phyloP scores from a whole-genome alignment of 2,113 vertebrate genomes.

The Beaufortia kweichowensis region DNA sequence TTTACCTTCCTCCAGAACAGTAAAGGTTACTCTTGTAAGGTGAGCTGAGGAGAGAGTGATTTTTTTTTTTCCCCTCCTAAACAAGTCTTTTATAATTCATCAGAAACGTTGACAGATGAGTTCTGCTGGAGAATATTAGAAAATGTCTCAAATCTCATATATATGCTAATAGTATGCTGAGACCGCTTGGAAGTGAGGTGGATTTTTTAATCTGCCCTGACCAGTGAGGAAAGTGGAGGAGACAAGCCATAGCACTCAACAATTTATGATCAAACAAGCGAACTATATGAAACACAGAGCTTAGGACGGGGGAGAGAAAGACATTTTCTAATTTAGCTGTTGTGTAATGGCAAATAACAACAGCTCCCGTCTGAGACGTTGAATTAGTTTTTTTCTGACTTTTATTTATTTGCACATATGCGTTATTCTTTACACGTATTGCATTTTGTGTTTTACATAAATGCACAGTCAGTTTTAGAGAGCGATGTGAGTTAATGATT shows the following conservation, averaged over 20 bases:
- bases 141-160: conserved; percentile 99
- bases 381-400: conserved; percentile 83
- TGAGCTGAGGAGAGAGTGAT: conserved; percentile 58
- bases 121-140: conserved; percentile 99
- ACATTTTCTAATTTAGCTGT: conserved; percentile 85
- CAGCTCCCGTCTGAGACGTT: conserved; percentile 64
- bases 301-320: conserved; percentile 56
- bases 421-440: conserved; percentile 86
- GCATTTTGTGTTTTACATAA: conserved; percentile 77
- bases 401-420: conserved; percentile 64
- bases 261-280: conserved; percentile 98
- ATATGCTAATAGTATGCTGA: conserved; percentile 99
- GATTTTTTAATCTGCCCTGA: conserved; percentile 98
- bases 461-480: conserved; percentile 82
- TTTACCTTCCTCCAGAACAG: conserved; percentile 49
- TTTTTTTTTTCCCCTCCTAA: conserved; percentile 79
- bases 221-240: conserved; percentile 93
- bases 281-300: conserved; percentile 81
- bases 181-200: conserved; percentile 82
- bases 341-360: conserved; percentile 85
- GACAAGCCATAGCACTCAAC: conserved; percentile 92
- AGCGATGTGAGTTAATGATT: conserved; percentile 81
- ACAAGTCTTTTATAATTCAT: conserved; percentile 99
- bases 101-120: conserved; percentile 99
- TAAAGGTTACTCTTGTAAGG: conserved; percentile 72